A percentile compares a stretch with the other conserved stretches of the same genome.
Evolutionary conservation across 1,140 invertebrate species (phyloP).

Genomic region (Venustaconcha ellipsiformis): DNA sequence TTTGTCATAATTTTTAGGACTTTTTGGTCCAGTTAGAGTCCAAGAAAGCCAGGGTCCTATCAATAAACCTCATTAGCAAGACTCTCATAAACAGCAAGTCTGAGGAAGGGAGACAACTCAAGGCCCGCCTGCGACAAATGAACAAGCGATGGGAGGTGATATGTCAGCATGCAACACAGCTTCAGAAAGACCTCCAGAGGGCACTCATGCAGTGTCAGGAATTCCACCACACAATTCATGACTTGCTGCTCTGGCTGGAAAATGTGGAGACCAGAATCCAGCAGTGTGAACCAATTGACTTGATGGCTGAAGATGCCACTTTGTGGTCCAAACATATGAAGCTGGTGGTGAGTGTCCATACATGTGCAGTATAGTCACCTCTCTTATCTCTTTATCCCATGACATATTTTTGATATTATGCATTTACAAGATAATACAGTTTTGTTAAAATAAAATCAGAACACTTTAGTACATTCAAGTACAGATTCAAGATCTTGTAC

Average conservation of each 20-base stretch:
- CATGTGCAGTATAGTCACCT: background rate
- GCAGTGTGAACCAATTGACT: constrained; percentile 84
- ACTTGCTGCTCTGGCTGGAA: constrained; percentile 84
- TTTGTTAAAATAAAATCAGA: no score
- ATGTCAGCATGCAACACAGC: constrained; percentile 78
- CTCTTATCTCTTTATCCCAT: no score
- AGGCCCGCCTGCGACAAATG: constrained; percentile 75
- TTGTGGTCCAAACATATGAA: constrained; percentile 82
- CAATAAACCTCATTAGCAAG: constrained; percentile 86
- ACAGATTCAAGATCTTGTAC: no score
- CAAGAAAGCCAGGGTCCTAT: constrained; percentile 86
- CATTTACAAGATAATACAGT: no score
- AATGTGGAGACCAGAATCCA: constrained; percentile 82
- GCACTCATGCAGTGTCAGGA: constrained; percentile 85
- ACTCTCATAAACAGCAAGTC: constrained; percentile 81
- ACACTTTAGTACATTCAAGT: no score
- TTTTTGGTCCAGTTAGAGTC: constrained; percentile 89
- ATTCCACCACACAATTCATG: constrained; percentile 86
- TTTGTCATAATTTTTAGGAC: constrained; percentile 72
- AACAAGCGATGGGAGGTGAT: constrained; percentile 86
- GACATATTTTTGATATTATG: no score
- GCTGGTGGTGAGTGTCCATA: constrained; percentile 74
- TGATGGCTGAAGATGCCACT: constrained; percentile 76
- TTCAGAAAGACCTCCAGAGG: constrained; percentile 82
- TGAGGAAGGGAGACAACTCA: constrained; percentile 75